phyloP scores from a whole-genome alignment of 2,888 invertebrate species.

The Brachynemurus nebulosus region DNA sequence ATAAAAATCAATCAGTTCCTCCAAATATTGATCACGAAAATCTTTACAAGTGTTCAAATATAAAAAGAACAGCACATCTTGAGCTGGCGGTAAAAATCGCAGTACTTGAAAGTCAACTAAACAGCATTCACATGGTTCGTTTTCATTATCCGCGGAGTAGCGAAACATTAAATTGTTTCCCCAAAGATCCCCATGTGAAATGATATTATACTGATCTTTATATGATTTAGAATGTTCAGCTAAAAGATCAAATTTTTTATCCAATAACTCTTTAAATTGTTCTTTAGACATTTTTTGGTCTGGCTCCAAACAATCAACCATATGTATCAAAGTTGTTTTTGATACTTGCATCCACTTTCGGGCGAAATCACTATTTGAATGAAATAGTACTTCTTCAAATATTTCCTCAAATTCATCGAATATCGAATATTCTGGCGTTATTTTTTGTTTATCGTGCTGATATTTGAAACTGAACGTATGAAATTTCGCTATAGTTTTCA shows the following conservation, averaged over 20 bases:
- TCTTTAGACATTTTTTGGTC: background rate
- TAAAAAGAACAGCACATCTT: background rate
- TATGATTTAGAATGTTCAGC: background rate
- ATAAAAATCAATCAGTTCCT: background rate
- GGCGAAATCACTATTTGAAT: no score
- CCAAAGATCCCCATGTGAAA: background rate
- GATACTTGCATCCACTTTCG: no score
- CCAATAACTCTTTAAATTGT: no score
- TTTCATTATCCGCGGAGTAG: no score
- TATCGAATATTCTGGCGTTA: no score
- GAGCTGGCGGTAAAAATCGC: background rate
- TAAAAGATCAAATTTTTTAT: background rate
- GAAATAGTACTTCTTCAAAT: background rate
- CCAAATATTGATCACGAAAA: background rate
- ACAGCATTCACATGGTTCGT: no score
- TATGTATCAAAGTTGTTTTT: background rate
- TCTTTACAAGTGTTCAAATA: background rate
- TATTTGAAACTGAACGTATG: background rate
- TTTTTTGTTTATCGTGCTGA: background rate
- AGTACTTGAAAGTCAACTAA: background rate
- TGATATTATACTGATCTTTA: background rate
- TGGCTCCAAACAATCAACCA: background rate
- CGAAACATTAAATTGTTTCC: background rate
- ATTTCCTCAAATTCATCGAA: slow-evolving; percentile 1
- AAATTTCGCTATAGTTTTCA: background rate